Evolutionary conservation across 1,140 invertebrate species (phyloP).

Genomic region (Ooceraea biroi): DNA sequence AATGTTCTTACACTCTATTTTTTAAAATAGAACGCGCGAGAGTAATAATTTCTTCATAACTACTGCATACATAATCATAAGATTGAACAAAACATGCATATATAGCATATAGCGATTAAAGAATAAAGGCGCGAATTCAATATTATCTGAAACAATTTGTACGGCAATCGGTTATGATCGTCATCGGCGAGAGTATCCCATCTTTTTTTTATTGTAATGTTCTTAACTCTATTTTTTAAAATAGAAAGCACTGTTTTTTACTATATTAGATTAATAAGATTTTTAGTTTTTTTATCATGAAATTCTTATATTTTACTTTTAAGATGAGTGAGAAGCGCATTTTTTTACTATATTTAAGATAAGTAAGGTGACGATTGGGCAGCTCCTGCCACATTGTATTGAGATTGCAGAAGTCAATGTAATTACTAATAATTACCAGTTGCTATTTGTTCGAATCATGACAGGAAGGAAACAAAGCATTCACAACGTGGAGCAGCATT

Average conservation of each 20-base stretch:
- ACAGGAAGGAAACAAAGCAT: background rate
- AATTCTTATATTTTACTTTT: background rate
- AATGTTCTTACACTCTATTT: too few relatives aligned
- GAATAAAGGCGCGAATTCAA: too few relatives aligned
- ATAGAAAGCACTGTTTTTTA: too few relatives aligned
- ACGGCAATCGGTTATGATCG: too few relatives aligned
- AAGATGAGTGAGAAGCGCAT: background rate
- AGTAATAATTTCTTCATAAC: too few relatives aligned
- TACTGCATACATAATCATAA: too few relatives aligned
- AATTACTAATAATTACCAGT: conserved; percentile 23
- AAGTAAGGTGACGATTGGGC: conserved; percentile 26
- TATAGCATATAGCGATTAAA: too few relatives aligned
- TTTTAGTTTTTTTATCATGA: background rate
- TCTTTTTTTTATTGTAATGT: conserved; percentile 14
- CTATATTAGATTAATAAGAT: too few relatives aligned
- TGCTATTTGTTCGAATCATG: background rate
- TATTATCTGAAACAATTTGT: too few relatives aligned
- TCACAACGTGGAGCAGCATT: background rate
- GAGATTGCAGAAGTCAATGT: conserved; percentile 18
- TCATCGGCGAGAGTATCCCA: conserved; percentile 14
- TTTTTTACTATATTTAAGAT: conserved; percentile 12
- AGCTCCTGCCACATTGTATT: conserved; percentile 39
- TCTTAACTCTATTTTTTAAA: too few relatives aligned
- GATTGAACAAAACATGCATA: too few relatives aligned
- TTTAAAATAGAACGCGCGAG: too few relatives aligned